Base-by-base conservation (phyloP, 2,888 invertebrate genomes). In the Drosophila nigricruria region DNA sequence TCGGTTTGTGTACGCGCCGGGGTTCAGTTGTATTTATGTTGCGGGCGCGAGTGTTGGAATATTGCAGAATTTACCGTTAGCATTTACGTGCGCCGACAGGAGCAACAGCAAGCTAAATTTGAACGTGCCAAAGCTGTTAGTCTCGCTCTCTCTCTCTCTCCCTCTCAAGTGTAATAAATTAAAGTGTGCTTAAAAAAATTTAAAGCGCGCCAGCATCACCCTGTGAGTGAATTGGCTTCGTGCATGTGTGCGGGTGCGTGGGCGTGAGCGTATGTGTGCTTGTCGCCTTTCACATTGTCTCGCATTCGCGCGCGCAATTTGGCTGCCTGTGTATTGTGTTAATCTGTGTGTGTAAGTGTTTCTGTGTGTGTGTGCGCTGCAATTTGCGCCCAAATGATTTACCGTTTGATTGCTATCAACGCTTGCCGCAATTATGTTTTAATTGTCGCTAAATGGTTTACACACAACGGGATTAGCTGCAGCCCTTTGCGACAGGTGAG, bases 401-500 rank as follows among this genome's bases (percentile, higher is more conserved):
- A 86, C 74, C 68, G 73, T 62, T 61, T 66, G 84, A 80, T 87
- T 81, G 79, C 67, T 80, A 86, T 86, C 88, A 78, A 75, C 82
- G 65, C 70, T 69, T 78, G 74, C 84, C 81, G 86, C 88, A 86
- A 86, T 86, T 86, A 86, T 80, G 88, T 82, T 88, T 86, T 86
- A 86, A 86, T 86, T 86, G 88, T 66, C 66, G 80, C 73, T 88
- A 82, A 86, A 88, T 88, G 88, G 76, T 74, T 88, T 75, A 86
- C 76, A 71, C 82, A 79, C 82, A 73, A 78, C 70, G 69, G 88
- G 88, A 88, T 88, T 86, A 86, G 86, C 78, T 62, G 75, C 77
- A 65, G 60, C 62, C 45, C 49, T 57, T 40, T 40, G 20, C 65
- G 65, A 56, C 70, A 78, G 81, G 81, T 81, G 68, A 79, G 81